Conservation (phyloP, 2,113 vertebrate species). For the human (Homo sapiens) region GRCh38 chr7:36074501-36075000, state of each 20-base stretch:
- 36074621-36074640: background rate
- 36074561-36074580: background rate
- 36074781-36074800: background rate
- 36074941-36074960: background rate
- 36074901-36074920: background rate
- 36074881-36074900: too few species aligned
- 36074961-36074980: background rate
- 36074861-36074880: background rate
- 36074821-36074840: background rate
- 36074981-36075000: background rate
- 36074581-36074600: background rate
- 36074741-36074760: background rate
- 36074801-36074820: background rate
- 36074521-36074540: background rate
- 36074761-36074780: background rate
- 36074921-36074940: too few species aligned
- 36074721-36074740: background rate
- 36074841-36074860: background rate
- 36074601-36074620: background rate
- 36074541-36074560: background rate
- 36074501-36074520: background rate
- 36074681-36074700: background rate
- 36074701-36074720: background rate
- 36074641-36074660: background rate
- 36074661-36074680: background rate